Conservation (phyloP, 2,888 invertebrate genomes). For the Ceramica pisi region DNA sequence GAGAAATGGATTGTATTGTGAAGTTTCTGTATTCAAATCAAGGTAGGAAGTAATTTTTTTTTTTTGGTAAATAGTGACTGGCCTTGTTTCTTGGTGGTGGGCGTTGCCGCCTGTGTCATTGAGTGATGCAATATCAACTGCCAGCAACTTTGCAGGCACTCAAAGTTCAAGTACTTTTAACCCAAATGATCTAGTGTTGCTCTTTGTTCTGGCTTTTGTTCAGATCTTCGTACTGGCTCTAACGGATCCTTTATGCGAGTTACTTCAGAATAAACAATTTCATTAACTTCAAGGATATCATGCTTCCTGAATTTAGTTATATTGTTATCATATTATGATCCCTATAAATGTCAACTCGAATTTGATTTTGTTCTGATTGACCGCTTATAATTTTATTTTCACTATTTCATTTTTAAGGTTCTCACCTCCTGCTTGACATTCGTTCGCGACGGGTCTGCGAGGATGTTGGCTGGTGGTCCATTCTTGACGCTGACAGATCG, state of each 20-base stretch:
- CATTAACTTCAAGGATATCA: too few relatives aligned
- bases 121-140: not conserved
- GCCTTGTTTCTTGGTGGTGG: not conserved
- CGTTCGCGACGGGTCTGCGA: constrained; percentile 74
- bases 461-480: constrained; percentile 86
- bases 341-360: too few relatives aligned
- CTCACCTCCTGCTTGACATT: constrained; percentile 85
- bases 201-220: not conserved
- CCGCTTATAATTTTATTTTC: too few relatives aligned
- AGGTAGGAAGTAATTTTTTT: not conserved
- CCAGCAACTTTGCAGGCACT: not conserved
- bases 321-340: too few relatives aligned
- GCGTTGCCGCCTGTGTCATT: constrained; percentile 5
- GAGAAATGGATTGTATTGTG: not conserved
- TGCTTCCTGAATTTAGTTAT: too few relatives aligned
- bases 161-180: not conserved
- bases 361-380: too few relatives aligned
- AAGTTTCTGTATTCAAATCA: constrained; percentile 1
- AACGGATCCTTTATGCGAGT: too few relatives aligned
- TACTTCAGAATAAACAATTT: too few relatives aligned
- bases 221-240: too few relatives aligned
- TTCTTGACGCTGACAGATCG: constrained; percentile 92
- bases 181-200: not conserved
- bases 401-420: not conserved
- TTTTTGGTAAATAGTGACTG: not conserved